Conservation (phyloP, 2,797 vertebrate genomes). For the Halcyon chelicuti region DNA sequence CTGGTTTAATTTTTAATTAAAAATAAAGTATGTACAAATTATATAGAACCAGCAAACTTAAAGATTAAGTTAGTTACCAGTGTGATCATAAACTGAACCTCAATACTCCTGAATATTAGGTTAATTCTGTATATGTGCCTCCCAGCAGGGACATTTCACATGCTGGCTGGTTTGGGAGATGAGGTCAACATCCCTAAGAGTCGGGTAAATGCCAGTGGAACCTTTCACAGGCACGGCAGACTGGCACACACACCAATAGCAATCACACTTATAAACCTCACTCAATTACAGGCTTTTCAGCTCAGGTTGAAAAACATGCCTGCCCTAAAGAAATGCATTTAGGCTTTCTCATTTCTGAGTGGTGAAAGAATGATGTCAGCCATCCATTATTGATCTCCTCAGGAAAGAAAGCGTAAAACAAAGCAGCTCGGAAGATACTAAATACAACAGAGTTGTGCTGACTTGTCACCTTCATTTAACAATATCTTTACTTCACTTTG, state of each 20-base stretch:
- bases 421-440: conserved; percentile 33
- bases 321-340: conserved; percentile 71
- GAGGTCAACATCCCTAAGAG: conserved; percentile 63
- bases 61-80: not conserved
- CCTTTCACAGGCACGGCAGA: conserved; percentile 49
- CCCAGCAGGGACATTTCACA: conserved; percentile 48
- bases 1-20: not conserved
- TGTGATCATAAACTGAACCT: not conserved
- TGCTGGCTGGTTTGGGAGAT: not conserved
- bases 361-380: conserved; percentile 37
- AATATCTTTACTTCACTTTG: not conserved
- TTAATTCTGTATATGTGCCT: not conserved
- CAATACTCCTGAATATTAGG: not conserved
- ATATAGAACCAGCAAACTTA: not conserved
- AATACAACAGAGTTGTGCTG: not conserved
- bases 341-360: conserved; percentile 65
- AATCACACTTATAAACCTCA: conserved; percentile 72
- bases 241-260: conserved; percentile 48
- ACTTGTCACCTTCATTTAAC: not conserved
- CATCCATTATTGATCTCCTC: conserved; percentile 71
- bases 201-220: conserved; percentile 66
- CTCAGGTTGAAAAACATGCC: conserved; percentile 65
- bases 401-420: conserved; percentile 41
- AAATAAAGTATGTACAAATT: not conserved
- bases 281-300: conserved; percentile 70